A percentile compares a stretch with the other conserved stretches of the same genome.
Evolutionary conservation across 2,888 invertebrate genomes (phyloP).

Genomic region (Caenorhabditis uteleia): DNA sequence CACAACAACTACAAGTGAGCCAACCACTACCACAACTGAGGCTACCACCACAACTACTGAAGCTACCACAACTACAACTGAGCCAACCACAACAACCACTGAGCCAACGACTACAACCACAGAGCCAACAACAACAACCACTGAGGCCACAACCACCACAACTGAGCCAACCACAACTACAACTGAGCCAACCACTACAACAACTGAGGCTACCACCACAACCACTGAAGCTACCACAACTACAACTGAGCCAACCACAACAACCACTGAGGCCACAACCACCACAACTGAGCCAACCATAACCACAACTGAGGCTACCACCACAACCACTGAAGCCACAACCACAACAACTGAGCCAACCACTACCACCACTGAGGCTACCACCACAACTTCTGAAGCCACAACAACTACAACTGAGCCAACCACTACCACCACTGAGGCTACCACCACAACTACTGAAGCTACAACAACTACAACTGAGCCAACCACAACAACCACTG

Average conservation of each 20-base stretch:
- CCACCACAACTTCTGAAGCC: constrained; percentile 1
- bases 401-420: constrained; percentile 13
- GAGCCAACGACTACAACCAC: constrained; percentile 14
- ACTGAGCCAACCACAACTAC: constrained; percentile 9
- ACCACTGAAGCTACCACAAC: constrained; percentile 9
- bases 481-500: constrained; percentile 8
- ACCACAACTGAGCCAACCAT: constrained; percentile 6
- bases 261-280: constrained; percentile 10
- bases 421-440: constrained; percentile 10
- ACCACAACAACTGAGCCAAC: constrained; percentile 5
- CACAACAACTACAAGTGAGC: constrained; percentile 4
- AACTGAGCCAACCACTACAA: constrained; percentile 12
- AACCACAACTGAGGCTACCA: constrained; percentile 3
- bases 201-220: constrained; percentile 1
- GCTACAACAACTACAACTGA: constrained; percentile 5
- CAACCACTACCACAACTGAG: constrained; percentile 10
- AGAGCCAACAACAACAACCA: constrained; percentile 9
- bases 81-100: constrained; percentile 9
- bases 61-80: constrained; percentile 7
- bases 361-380: constrained; percentile 2
- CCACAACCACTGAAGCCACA: neutral
- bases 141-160: constrained; percentile 10
- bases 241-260: constrained; percentile 6
- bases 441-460: constrained; percentile 4
- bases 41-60: constrained; percentile 5